phyloP scores from a whole-genome alignment of 2,888 invertebrate genomes.

The Prosopocoilus inquinatus region DNA sequence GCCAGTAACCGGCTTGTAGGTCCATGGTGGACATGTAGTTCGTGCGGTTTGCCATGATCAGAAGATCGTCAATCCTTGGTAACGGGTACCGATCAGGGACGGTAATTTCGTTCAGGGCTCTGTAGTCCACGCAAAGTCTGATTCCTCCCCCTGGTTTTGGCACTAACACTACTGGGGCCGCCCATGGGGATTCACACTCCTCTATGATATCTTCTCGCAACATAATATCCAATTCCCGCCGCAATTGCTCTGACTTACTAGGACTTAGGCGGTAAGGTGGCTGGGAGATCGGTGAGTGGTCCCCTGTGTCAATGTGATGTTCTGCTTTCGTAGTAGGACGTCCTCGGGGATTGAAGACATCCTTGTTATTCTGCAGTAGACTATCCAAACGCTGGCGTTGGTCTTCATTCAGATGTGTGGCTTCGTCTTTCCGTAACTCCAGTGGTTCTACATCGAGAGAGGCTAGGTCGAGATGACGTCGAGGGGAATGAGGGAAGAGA shows the following conservation, averaged over 20 bases:
- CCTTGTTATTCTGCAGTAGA: neutral
- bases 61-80: neutral
- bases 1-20: slow-evolving; percentile 25
- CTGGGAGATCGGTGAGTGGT: neutral
- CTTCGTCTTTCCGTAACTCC: too few relatives aligned
- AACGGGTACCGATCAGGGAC: neutral
- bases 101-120: neutral
- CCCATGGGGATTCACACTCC: neutral
- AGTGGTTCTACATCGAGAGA: too few relatives aligned
- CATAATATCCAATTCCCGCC: neutral
- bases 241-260: neutral
- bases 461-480: too few relatives aligned
- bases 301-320: neutral
- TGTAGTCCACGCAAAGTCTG: slow-evolving; percentile 1
- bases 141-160: neutral
- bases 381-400: too few relatives aligned
- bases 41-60: neutral
- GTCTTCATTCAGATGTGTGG: too few relatives aligned
- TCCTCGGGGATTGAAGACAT: neutral
- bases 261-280: neutral
- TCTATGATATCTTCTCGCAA: slow-evolving; percentile 3
- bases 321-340: neutral
- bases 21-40: neutral
- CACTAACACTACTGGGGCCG: neutral
- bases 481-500: too few relatives aligned